These are phyloP conservation scores for Protophormia terraenovae DNA, from an alignment of 2,888 invertebrate genomes.

Conservation along the genomic window DNA sequence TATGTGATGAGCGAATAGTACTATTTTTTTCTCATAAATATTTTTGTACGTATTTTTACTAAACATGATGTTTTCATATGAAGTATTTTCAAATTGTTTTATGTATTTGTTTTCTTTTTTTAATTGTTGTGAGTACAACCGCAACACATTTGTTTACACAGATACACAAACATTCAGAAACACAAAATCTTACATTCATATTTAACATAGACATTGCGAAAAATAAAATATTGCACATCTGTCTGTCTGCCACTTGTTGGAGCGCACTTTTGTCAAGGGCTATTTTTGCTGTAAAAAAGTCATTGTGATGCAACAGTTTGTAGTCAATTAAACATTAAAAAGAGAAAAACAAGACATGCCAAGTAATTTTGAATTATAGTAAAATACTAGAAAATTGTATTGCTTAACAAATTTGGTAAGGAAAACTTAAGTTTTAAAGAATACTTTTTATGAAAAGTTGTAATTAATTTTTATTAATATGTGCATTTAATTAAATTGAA, in stretches of 20 bases:
- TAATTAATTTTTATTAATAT: background rate
- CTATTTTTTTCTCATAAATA: too few relatives aligned
- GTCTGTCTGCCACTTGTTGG: constrained; percentile 54
- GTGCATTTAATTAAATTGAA: background rate
- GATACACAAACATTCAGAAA: background rate
- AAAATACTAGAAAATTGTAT: background rate
- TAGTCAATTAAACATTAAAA: constrained; percentile 1
- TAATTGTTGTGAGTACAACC: constrained; percentile 5
- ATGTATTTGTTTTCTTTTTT: background rate
- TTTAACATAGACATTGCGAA: too few relatives aligned
- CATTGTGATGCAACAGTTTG: constrained; percentile 48
- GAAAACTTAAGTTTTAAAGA: too few relatives aligned
- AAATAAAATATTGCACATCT: background rate
- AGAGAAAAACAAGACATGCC: background rate
- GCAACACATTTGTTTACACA: background rate
- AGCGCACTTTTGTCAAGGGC: constrained; percentile 39
- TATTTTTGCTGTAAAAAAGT: background rate
- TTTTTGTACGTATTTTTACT: too few relatives aligned
- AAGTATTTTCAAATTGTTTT: constrained; percentile 9
- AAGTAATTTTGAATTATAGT: background rate
- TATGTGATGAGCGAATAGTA: too few relatives aligned
- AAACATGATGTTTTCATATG: background rate
- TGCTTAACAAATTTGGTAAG: too few relatives aligned
- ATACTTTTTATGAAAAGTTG: too few relatives aligned
- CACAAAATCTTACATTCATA: background rate